phyloP scores from a whole-genome alignment of 2,888 invertebrate species.

The Campopleginae sp. region DNA sequence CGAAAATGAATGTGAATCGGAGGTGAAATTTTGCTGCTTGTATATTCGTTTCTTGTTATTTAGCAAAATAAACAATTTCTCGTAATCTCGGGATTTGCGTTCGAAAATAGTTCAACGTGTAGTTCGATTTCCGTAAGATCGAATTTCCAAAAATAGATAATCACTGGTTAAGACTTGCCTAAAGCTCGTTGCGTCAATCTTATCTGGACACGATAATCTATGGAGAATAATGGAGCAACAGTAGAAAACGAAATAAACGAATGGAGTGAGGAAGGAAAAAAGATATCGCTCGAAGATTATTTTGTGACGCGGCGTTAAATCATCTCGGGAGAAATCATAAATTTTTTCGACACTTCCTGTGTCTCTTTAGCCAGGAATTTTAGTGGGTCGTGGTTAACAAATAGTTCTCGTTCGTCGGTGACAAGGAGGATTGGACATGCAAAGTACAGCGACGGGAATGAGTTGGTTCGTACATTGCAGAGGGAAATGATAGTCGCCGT shows the following conservation, averaged over 20 bases:
- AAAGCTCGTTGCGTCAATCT: neutral
- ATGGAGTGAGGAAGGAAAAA: neutral
- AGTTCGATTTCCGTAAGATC: slow-evolving; percentile 2
- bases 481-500: slow-evolving; percentile 49
- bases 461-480: slow-evolving; percentile 24
- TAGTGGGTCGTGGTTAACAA: slow-evolving; percentile 58
- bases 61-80: neutral
- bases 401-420: slow-evolving; percentile 47
- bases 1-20: neutral
- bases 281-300: slow-evolving; percentile 8
- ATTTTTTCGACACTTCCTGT: slow-evolving; percentile 14
- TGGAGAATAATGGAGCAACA: neutral
- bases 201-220: slow-evolving; percentile 6
- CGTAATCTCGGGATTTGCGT: neutral
- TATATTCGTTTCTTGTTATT: neutral
- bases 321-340: slow-evolving; percentile 23
- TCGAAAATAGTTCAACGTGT: slow-evolving; percentile 10
- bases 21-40: neutral
- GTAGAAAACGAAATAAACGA: neutral
- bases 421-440: slow-evolving; percentile 37
- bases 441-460: neutral
- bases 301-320: neutral
- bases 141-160: slow-evolving; percentile 21
- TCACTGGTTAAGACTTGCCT: neutral
- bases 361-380: slow-evolving; percentile 25